phyloP scores from a whole-genome alignment of 1,140 invertebrate genomes.

The Drosophila azteca region DNA sequence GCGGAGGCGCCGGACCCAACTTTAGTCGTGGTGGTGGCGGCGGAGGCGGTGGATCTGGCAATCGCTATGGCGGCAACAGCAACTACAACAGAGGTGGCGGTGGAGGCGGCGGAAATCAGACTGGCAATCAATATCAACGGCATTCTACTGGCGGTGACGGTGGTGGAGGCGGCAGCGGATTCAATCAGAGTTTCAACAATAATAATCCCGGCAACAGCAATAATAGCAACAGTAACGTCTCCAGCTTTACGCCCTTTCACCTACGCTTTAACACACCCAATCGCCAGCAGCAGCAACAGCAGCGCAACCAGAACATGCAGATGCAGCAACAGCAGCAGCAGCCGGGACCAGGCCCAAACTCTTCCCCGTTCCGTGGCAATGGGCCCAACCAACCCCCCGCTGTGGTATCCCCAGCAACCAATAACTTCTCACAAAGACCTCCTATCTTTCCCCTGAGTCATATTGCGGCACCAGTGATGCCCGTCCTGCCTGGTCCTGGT shows the following conservation, averaged over 20 bases:
- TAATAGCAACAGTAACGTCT: conserved; percentile 33
- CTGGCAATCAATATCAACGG: conserved; percentile 49
- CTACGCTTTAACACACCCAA: conserved; percentile 70
- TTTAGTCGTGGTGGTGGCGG: conserved; percentile 77
- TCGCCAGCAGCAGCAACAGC: conserved; percentile 82
- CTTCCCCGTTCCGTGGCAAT: conserved; percentile 15
- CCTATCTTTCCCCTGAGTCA: conserved; percentile 31
- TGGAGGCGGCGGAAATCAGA: conserved; percentile 66
- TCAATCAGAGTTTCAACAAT: conserved; percentile 50
- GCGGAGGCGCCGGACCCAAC: conserved; percentile 83
- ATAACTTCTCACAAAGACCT: conserved; percentile 35
- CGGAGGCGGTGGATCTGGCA: conserved; percentile 80
- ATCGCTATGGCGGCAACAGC: conserved; percentile 82
- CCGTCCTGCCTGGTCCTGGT: conserved; percentile 14
- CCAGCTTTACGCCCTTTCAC: conserved; percentile 70
- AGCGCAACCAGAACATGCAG: conserved; percentile 48
- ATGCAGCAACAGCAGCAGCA: conserved; percentile 12
- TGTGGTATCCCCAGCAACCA: conserved; percentile 20
- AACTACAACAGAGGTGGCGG: conserved; percentile 69
- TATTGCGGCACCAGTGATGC: conserved; percentile 13
- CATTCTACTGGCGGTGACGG: conserved; percentile 36
- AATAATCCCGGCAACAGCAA: conserved; percentile 18
- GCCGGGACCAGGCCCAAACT: conserved; percentile 7
- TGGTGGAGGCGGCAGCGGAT: conserved; percentile 19
- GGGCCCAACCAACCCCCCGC: conserved; percentile 1